These are phyloP conservation scores for Sorex maritimensis DNA, from an alignment of 2,797 vertebrate genomes.

Conservation along the genomic window DNA sequence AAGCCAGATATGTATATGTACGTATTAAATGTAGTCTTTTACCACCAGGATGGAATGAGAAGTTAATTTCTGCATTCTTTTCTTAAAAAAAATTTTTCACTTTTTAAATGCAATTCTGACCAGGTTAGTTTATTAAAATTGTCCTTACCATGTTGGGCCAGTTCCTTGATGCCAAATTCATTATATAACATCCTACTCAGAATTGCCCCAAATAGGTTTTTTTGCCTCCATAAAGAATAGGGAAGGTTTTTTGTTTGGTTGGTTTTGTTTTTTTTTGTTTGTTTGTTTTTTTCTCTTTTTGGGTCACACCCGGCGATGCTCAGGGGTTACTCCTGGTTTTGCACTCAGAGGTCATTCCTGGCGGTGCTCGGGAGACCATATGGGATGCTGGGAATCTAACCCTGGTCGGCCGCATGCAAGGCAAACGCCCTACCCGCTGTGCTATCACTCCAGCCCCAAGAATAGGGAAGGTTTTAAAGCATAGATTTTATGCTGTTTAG, in stretches of 20 bases:
- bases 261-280: too few relatives aligned
- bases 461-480: slow-evolving; percentile 41
- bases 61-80: slow-evolving; percentile 22
- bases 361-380: too few relatives aligned
- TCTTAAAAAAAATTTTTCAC: slow-evolving; percentile 21
- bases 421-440: too few relatives aligned
- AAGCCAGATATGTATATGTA: neutral
- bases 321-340: too few relatives aligned
- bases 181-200: slow-evolving; percentile 18
- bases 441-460: neutral
- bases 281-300: too few relatives aligned
- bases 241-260: too few relatives aligned
- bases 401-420: too few relatives aligned
- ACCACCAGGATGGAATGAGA: slow-evolving; percentile 7
- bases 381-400: too few relatives aligned
- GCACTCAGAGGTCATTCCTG: too few relatives aligned
- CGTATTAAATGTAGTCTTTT: slow-evolving; percentile 53
- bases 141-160: neutral
- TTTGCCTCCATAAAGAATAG: too few relatives aligned
- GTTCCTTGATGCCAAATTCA: slow-evolving; percentile 60
- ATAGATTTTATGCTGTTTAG: neutral
- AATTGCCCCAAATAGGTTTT: neutral
- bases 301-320: too few relatives aligned
- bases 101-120: slow-evolving; percentile 4
- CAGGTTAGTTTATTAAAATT: slow-evolving; percentile 44